Percentiles rank a stretch among this genome's conserved stretches.
Conservation (phyloP, 2,888 invertebrate species). For the Rhagium mordax region DNA sequence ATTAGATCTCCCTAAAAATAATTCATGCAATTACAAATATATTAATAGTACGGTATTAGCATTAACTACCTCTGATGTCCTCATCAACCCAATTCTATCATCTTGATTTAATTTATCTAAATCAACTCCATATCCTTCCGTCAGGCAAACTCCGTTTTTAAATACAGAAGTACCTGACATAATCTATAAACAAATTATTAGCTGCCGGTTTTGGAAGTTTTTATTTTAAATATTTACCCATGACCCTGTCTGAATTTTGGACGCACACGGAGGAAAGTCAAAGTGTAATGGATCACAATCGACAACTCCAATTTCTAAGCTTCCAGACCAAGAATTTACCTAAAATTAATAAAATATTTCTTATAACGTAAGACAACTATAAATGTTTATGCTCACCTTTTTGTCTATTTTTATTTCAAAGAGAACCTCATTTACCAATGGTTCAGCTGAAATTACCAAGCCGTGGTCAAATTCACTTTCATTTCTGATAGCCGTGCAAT, state of each 20-base stretch:
- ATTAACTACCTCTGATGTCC: constrained; percentile 75
- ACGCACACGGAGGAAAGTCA: constrained; percentile 83
- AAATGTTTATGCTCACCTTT: constrained; percentile 77
- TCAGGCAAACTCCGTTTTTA: constrained; percentile 86
- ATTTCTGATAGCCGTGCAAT: constrained; percentile 85
- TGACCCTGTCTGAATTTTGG: constrained; percentile 84
- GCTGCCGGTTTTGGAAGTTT: background rate
- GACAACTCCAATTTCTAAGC: constrained; percentile 84
- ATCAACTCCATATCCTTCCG: constrained; percentile 89
- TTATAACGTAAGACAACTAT: background rate
- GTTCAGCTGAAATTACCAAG: constrained; percentile 86
- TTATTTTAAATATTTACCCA: constrained; percentile 76
- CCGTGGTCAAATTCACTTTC: constrained; percentile 91
- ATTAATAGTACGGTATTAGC: no score
- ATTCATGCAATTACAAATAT: background rate
- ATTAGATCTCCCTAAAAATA: constrained; percentile 81
- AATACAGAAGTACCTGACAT: constrained; percentile 91
- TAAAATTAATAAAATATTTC: constrained; percentile 62
- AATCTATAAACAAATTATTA: constrained; percentile 72
- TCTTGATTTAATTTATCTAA: constrained; percentile 87
- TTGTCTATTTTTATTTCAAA: constrained; percentile 92
- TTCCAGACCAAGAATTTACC: constrained; percentile 87
- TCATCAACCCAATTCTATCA: constrained; percentile 71
- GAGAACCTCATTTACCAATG: constrained; percentile 84
- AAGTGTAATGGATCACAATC: constrained; percentile 79